phyloP scores from a whole-genome alignment of 1,140 invertebrate species.

The Manduca sexta region DNA sequence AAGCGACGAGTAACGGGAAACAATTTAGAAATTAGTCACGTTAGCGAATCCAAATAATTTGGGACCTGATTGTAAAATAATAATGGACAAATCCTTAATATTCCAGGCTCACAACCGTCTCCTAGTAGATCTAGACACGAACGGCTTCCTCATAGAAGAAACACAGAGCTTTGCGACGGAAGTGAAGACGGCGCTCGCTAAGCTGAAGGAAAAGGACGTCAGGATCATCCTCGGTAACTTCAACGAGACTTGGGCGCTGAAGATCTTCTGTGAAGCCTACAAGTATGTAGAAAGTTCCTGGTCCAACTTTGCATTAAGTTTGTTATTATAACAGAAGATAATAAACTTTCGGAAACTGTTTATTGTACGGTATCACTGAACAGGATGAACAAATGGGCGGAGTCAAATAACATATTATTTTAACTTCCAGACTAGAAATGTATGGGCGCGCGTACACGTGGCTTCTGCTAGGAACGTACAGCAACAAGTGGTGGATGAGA shows the following conservation, averaged over 20 bases:
- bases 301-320: too few species aligned
- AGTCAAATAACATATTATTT: neutral
- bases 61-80: too few species aligned
- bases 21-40: too few species aligned
- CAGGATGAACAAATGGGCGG: too few species aligned
- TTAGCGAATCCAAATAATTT: too few species aligned
- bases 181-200: slow-evolving; percentile 85
- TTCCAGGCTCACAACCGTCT: slow-evolving; percentile 90
- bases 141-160: slow-evolving; percentile 88
- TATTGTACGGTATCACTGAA: too few species aligned
- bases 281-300: slow-evolving; percentile 72
- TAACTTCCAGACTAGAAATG: slow-evolving; percentile 80
- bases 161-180: slow-evolving; percentile 96
- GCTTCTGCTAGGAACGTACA: slow-evolving; percentile 94
- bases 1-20: too few species aligned
- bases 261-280: slow-evolving; percentile 95
- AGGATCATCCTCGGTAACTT: slow-evolving; percentile 98
- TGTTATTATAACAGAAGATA: too few species aligned
- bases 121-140: slow-evolving; percentile 89
- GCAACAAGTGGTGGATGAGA: slow-evolving; percentile 84
- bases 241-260: slow-evolving; percentile 93
- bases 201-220: slow-evolving; percentile 94
- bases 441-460: slow-evolving; percentile 96
- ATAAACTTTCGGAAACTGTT: too few species aligned
- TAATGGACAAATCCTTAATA: neutral